Evolutionary conservation across 2,797 vertebrate genomes (phyloP).

Genomic region (Buphagus erythrorhynchus): DNA sequence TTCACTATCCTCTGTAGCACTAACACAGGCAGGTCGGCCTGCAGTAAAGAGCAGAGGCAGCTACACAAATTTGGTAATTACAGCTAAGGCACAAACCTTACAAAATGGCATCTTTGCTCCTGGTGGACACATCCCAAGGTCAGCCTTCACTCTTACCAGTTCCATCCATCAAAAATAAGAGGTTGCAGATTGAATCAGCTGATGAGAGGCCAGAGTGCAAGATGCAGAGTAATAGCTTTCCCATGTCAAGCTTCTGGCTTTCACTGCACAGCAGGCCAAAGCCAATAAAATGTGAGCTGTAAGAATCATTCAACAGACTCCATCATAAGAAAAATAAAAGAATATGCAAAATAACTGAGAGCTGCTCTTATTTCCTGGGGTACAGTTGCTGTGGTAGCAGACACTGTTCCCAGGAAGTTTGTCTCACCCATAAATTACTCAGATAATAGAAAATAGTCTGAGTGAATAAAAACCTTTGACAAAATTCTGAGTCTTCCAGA

Average conservation of each 20-base stretch:
- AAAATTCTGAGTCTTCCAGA: background rate
- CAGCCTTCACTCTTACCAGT: background rate
- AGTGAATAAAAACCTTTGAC: background rate
- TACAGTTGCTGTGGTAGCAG: background rate
- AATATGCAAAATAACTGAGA: background rate
- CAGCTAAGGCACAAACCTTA: background rate
- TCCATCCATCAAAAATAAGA: constrained; percentile 28
- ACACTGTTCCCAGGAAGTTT: background rate
- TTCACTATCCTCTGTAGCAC: background rate
- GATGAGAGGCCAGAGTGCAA: constrained; percentile 1
- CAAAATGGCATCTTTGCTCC: background rate
- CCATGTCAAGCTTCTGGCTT: background rate
- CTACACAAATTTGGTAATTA: background rate
- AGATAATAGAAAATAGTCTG: background rate
- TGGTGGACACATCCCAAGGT: background rate
- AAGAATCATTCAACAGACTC: background rate
- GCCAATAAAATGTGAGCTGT: background rate
- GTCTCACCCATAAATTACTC: background rate
- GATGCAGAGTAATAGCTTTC: background rate
- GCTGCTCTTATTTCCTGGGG: background rate
- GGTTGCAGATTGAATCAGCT: background rate
- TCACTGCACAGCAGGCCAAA: background rate
- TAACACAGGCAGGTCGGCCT: background rate
- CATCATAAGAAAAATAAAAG: background rate
- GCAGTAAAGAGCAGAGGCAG: background rate